These are phyloP conservation scores for Xerus rutilus DNA, from an alignment of 2,797 vertebrate species.

Conservation along the genomic window DNA sequence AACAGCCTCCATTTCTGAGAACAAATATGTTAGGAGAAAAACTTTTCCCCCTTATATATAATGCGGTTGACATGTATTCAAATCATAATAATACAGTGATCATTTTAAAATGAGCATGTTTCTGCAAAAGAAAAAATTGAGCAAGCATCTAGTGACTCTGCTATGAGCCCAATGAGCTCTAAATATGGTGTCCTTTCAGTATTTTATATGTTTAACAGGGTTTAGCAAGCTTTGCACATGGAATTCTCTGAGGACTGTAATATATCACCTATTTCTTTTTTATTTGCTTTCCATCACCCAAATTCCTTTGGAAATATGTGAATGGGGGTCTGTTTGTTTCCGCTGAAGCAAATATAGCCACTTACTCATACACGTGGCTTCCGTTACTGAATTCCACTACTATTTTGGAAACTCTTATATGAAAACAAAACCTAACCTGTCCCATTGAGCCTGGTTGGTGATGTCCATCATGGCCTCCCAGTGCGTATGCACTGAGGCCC, in stretches of 20 bases:
- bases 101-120: slow-evolving; percentile 69
- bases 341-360: slow-evolving; percentile 48
- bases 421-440: slow-evolving; percentile 35
- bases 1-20: slow-evolving; percentile 80
- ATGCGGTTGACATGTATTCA: slow-evolving; percentile 55
- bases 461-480: background rate
- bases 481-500: background rate
- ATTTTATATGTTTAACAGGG: slow-evolving; percentile 3
- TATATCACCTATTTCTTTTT: background rate
- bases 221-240: background rate
- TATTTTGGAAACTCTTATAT: slow-evolving; percentile 64
- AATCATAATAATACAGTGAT: slow-evolving; percentile 50
- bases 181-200: slow-evolving; percentile 6
- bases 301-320: slow-evolving; percentile 56
- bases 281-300: background rate
- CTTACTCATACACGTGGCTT: slow-evolving; percentile 49
- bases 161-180: background rate
- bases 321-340: slow-evolving; percentile 56
- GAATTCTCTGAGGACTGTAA: background rate
- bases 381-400: slow-evolving; percentile 57
- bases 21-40: slow-evolving; percentile 76
- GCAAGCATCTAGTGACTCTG: background rate
- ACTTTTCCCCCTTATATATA: slow-evolving; percentile 58
- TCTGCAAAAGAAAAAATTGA: background rate
- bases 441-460: background rate